Base-by-base conservation (phyloP, 1,140 invertebrate species). In the Mactra quadrangularis region DNA sequence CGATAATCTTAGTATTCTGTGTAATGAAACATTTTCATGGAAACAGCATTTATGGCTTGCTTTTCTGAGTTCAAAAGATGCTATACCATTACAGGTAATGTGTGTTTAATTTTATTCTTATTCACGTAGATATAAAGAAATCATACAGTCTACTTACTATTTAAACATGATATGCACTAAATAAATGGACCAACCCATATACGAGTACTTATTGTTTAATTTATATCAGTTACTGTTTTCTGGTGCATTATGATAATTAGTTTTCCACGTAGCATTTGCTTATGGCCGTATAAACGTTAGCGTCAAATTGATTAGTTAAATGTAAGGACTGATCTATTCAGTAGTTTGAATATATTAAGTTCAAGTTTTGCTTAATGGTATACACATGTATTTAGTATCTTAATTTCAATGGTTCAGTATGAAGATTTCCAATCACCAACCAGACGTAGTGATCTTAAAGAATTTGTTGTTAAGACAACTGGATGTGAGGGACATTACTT, bases 1-100 rank as follows among this genome's bases (percentile, higher is more conserved):
- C 66, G 9, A 45, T 15, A 89, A 89, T 70, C 76, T 90, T 27
- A 84, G 89, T 27, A 35, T 90, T n/a, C 55, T 89, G 13, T 27
- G 55, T 7, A 19, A 57, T 53, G 60, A 68, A 31, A 35, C 47
- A 47, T 11, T 74, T 70, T 53, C 64, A 66, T 38, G 59, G 68
- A 68, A 83, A 78, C 22, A 13, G 13, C 15, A 57, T 38, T 17
- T 68, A 19, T 41, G 70, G 70, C 15, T 55, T 9, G n/a, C 13
- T 22, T 19, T 60, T 50, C 57, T 77, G 7, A 17, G 62, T 35
- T 15, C 52, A 55, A 25, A 41, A 85, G 22, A 77, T 19, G 45
- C 33, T 19, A 4, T 77, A 25, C 13, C 45, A 6, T n/a, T 77
- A 64, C 38, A 74, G 50, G 70, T 41, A 25, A 2, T 19, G 29